Evolutionary conservation across 2,888 invertebrate species (phyloP).

Genomic region (Platynereis dumerilii): DNA sequence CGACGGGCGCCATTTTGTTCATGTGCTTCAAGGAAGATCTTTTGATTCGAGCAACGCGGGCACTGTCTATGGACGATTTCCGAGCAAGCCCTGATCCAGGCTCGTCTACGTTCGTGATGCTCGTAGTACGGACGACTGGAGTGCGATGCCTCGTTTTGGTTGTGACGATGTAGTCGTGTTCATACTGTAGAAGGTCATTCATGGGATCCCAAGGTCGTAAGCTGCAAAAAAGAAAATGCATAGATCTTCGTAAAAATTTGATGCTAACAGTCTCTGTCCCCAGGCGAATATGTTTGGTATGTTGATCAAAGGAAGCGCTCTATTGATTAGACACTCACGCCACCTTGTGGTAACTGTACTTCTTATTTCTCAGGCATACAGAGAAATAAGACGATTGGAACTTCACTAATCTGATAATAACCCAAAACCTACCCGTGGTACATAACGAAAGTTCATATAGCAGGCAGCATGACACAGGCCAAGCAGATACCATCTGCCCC

Average conservation of each 20-base stretch:
- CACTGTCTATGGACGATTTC: slow-evolving; percentile 26
- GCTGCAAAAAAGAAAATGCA: slow-evolving; percentile 47
- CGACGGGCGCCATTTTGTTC: slow-evolving; percentile 15
- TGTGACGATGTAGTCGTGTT: slow-evolving; percentile 79
- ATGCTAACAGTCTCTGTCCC: too few species aligned
- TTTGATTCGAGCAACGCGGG: slow-evolving; percentile 28
- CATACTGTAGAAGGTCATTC: slow-evolving; percentile 87
- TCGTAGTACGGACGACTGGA: slow-evolving; percentile 76
- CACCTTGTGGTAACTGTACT: too few species aligned
- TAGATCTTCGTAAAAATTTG: background rate
- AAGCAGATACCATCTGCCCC: too few species aligned
- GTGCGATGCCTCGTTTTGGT: slow-evolving; percentile 80
- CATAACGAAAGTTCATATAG: too few species aligned
- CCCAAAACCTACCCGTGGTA: too few species aligned
- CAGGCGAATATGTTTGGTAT: too few species aligned
- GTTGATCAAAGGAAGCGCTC: too few species aligned
- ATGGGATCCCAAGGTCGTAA: slow-evolving; percentile 86
- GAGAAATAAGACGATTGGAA: too few species aligned
- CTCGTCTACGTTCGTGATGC: slow-evolving; percentile 71
- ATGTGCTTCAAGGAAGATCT: slow-evolving; percentile 34
- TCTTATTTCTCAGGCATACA: too few species aligned
- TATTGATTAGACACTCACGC: too few species aligned
- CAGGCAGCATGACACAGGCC: too few species aligned
- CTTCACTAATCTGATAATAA: too few species aligned
- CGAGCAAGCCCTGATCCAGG: slow-evolving; percentile 30